Evolutionary conservation across 2,888 invertebrate species (phyloP).

Genomic region (Halocaridina rubra): DNA sequence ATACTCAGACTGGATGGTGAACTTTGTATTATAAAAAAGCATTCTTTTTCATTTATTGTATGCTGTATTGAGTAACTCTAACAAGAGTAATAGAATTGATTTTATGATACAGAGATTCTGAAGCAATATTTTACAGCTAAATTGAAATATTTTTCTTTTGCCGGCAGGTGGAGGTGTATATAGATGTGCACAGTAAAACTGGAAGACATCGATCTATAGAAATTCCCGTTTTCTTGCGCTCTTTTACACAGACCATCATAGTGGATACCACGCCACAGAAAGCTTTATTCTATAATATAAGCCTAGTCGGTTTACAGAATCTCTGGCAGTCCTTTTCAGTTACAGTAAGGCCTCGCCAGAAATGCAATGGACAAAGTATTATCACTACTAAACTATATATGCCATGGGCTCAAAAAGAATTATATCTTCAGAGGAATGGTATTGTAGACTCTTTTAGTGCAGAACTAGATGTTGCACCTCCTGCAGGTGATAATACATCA

Average conservation of each 20-base stretch:
- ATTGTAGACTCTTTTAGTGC: constrained; percentile 18
- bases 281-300: constrained; percentile 47
- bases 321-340: constrained; percentile 55
- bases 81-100: too few species aligned
- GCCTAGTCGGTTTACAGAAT: constrained; percentile 39
- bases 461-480: constrained; percentile 26
- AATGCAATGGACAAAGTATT: not conserved
- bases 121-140: too few species aligned
- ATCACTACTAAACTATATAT: constrained; percentile 18
- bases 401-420: constrained; percentile 40
- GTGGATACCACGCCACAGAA: constrained; percentile 46
- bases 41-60: too few species aligned
- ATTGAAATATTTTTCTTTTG: too few species aligned
- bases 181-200: constrained; percentile 35
- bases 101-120: too few species aligned
- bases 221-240: constrained; percentile 41
- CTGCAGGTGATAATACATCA: not conserved
- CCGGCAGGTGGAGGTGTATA: constrained; percentile 43
- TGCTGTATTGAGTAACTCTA: too few species aligned
- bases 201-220: constrained; percentile 24
- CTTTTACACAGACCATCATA: constrained; percentile 39
- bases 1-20: too few species aligned
- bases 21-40: too few species aligned
- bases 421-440: constrained; percentile 27
- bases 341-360: constrained; percentile 24